Conservation (phyloP, 2,888 invertebrate species). For the Amiota minor region DNA sequence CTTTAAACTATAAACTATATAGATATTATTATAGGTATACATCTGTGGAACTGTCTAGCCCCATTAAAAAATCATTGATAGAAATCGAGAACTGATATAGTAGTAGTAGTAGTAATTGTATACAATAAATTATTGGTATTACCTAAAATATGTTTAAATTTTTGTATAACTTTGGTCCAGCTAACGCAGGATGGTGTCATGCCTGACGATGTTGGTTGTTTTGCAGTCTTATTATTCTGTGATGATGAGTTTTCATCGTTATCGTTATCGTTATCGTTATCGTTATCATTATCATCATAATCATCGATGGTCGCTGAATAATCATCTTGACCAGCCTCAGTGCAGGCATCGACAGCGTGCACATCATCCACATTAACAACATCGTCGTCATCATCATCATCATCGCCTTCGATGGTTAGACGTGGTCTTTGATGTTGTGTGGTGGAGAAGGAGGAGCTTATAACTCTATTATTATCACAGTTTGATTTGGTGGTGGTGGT, state of each 20-base stretch:
- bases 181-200: constrained; percentile 70
- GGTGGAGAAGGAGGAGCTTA: constrained; percentile 33
- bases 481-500: constrained; percentile 29
- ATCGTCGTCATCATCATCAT: constrained; percentile 37
- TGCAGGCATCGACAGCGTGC: constrained; percentile 49
- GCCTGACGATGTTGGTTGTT: constrained; percentile 38
- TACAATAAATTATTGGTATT: constrained; percentile 45
- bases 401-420: constrained; percentile 21
- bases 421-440: constrained; percentile 16
- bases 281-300: constrained; percentile 31
- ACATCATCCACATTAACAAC: constrained; percentile 56
- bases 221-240: constrained; percentile 58
- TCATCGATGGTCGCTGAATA: constrained; percentile 33
- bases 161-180: constrained; percentile 71
- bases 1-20: no score
- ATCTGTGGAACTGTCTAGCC: background rate
- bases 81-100: background rate
- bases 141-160: constrained; percentile 69
- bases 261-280: constrained; percentile 35
- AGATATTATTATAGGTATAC: no score
- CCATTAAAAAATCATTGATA: background rate
- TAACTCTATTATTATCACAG: constrained; percentile 40
- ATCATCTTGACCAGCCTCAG: constrained; percentile 35
- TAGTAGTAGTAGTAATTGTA: no score
- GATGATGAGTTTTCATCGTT: constrained; percentile 32